phyloP scores from a whole-genome alignment of 2,888 invertebrate genomes.

The Drosophila prolongata region DNA sequence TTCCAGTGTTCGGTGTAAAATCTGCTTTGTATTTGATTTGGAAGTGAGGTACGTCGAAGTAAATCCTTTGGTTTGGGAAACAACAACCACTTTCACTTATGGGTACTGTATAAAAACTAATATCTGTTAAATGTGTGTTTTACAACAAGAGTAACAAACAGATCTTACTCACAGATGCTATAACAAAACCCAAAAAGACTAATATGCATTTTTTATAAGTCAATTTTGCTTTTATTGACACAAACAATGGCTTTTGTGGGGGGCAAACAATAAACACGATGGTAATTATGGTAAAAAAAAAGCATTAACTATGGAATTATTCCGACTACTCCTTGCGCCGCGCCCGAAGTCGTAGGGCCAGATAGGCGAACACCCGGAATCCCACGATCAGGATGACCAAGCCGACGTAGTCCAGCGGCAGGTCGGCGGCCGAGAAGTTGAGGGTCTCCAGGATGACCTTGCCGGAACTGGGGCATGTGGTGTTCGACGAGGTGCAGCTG shows the following conservation, averaged over 20 bases:
- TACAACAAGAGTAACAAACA: too few species aligned
- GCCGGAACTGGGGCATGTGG: conserved; percentile 92
- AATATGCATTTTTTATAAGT: not conserved
- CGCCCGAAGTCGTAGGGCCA: conserved; percentile 89
- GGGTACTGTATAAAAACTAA: too few species aligned
- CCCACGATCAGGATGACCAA: conserved; percentile 89
- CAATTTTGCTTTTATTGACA: conserved; percentile 20
- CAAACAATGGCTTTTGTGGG: conserved; percentile 24
- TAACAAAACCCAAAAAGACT: too few species aligned
- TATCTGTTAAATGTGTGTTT: too few species aligned
- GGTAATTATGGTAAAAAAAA: conserved; percentile 43
- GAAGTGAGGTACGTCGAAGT: not conserved
- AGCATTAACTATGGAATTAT: conserved; percentile 18
- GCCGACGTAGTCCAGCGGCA: conserved; percentile 89
- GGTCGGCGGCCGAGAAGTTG: conserved; percentile 90
- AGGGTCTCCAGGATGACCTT: conserved; percentile 91
- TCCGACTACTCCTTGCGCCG: conserved; percentile 86
- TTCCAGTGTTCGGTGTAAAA: not conserved
- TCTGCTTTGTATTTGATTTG: not conserved
- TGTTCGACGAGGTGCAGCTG: conserved; percentile 89
- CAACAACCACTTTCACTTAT: too few species aligned
- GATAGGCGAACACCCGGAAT: conserved; percentile 91
- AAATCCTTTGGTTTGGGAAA: conserved; percentile 2
- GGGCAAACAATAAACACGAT: conserved; percentile 42
- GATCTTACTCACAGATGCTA: too few species aligned